Evolutionary conservation across 2,888 invertebrate species (phyloP), one percentile per base, ranked within the genome.

Genomic region (Amitus sp.): DNA sequence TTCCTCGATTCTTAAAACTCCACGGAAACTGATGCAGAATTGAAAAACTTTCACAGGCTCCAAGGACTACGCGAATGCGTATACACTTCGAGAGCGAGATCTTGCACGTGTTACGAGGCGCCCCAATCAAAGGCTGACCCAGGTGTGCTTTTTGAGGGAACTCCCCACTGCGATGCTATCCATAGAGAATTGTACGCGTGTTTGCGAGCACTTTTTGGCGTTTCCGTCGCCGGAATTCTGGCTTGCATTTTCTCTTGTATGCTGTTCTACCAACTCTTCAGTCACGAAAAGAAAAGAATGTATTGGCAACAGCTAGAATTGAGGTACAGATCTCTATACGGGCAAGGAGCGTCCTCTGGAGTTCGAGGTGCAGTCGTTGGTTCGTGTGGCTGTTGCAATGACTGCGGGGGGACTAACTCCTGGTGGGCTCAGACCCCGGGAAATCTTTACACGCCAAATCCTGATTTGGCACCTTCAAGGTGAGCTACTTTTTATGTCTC

Each of bases 281-380:
- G 94, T 69, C 95, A 95, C 77, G 95, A 95, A 82, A 90, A 93
- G 64, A 95, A 95, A 85, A 95, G 95, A 83, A 94, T 94, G 91
- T 95, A 95, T 81, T 95, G 95, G 95, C 94, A 94, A 73, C 94
- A 95, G 83, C 77, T 95, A 80, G 95, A 95, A 79, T 82, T 94
- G 49, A 85, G 80, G 54, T 93, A 95, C 79, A 86, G 94, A 62
- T 92, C 93, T 0, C 82, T 95, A 56, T 94, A 94, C 73, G 86
- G 87, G 37, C 86, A 87, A 71, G 86, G 86, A 70, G 66, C 82
- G 68, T 69, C 84, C 77, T 63, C 81, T 78, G 70, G 82, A 69
- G 68, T 83, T 77, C 69, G 84, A 76, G 68, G 85, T 39, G 79
- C 81, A 45, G 81, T 80, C 19, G 74, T 80, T 57, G 82, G 80